Percentiles rank a stretch among this genome's conserved stretches.
Conservation (phyloP, 2,888 invertebrate species). For the Noctua fimbriata region DNA sequence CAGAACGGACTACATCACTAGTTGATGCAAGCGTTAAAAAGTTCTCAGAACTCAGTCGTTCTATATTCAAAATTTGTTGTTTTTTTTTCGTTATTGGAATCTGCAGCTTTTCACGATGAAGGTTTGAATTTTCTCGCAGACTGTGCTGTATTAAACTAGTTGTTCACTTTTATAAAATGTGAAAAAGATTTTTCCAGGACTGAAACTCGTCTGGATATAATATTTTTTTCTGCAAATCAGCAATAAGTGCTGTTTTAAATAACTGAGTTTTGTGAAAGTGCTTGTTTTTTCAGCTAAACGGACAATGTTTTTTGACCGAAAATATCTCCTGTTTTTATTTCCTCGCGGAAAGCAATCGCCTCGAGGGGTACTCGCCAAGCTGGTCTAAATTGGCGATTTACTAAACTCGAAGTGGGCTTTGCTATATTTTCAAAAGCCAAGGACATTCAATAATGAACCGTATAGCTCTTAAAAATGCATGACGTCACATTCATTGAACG, state of each 20-base stretch:
- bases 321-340: background rate
- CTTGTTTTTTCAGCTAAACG: background rate
- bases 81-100: slow-evolving; percentile 17
- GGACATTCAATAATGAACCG: background rate
- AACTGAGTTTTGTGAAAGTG: background rate
- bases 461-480: background rate
- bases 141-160: background rate
- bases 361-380: background rate
- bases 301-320: no score
- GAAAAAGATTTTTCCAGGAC: background rate
- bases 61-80: slow-evolving; percentile 17
- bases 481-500: background rate
- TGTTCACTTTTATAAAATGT: background rate
- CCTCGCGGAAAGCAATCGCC: background rate
- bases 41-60: slow-evolving; percentile 38
- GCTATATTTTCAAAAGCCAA: background rate
- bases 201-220: background rate
- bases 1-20: background rate
- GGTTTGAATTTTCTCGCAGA: background rate
- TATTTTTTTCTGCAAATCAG: background rate
- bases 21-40: slow-evolving; percentile 20
- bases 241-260: background rate
- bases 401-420: background rate
- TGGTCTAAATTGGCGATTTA: slow-evolving; percentile 5
- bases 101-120: background rate